Conservation (phyloP, 1,140 invertebrate genomes). For the Amyelois transitella region DNA sequence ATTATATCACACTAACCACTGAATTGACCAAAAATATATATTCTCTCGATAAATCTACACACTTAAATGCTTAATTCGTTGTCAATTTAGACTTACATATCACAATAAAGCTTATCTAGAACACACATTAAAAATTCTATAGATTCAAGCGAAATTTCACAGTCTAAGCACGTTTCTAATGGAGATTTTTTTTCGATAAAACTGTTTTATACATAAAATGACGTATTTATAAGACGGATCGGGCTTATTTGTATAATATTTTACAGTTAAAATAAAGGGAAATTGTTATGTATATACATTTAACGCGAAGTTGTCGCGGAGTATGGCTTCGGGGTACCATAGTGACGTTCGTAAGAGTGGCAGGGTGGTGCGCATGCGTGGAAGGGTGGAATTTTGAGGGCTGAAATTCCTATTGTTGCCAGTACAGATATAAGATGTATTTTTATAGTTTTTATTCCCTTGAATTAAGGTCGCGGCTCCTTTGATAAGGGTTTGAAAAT, state of each 20-base stretch:
- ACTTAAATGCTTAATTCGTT: conserved; percentile 36
- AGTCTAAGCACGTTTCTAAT: neutral
- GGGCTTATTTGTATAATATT: conserved; percentile 50
- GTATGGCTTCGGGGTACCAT: conserved; percentile 45
- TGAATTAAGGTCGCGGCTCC: conserved; percentile 26
- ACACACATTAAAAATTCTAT: conserved; percentile 66
- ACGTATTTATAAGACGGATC: conserved; percentile 47
- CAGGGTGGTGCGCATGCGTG: conserved; percentile 47
- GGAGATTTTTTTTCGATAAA: neutral
- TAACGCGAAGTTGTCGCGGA: conserved; percentile 55
- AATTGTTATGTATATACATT: conserved; percentile 68
- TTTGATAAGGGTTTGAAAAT: conserved; percentile 1
- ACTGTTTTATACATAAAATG: neutral
- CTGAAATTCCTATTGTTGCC: conserved; percentile 54
- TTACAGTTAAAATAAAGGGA: conserved; percentile 46
- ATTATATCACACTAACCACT: conserved; percentile 36
- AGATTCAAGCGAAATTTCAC: conserved; percentile 43
- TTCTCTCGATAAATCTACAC: conserved; percentile 17
- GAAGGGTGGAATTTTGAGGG: conserved; percentile 40
- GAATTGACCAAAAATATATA: conserved; percentile 30
- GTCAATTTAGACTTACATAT: conserved; percentile 13
- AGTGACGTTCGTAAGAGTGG: conserved; percentile 36
- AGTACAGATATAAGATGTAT: conserved; percentile 29
- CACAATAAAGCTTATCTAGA: conserved; percentile 30
- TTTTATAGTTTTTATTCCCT: conserved; percentile 16